Base-by-base conservation (phyloP, 2,888 invertebrate genomes). In the Rhabditophanes sp. region DNA sequence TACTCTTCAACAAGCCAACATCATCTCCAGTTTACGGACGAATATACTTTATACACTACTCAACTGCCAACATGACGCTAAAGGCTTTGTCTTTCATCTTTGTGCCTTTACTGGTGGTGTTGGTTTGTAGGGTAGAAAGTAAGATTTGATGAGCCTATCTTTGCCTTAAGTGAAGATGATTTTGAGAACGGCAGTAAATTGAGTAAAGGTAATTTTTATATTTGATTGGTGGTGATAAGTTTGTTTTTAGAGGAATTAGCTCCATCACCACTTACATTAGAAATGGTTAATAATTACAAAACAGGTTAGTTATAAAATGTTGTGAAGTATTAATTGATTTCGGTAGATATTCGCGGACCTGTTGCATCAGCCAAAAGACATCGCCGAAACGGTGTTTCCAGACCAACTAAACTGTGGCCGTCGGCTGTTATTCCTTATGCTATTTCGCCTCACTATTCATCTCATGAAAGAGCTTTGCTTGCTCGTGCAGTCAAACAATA, bases 401-500 rank as follows among this genome's bases (percentile, higher is more conserved):
- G 61, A 28, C 33, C 53, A 14, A 50, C 55, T 6, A 61, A 61
- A 27, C 40, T 61, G 22, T 66, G 66, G 66, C 61, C 65, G 1
- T 46, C 47, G 17, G 65, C 56, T 4, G 29, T 53, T 19, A 64
- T 66, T 18, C 66, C 66, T 0, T 66, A 67, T 30, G 55, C 58
- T 2, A 53, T 66, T 16, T 63, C 64, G 4, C 47, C 55, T 0
- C 56, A 58, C 31, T 66, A 57, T 43, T 47, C 48, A 2, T 42
- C 55, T 5, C 56, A 59, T 26, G 64, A 64, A 35, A 37, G 64
- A 14, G 64, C 64, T 7, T 47, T 64, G 21, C 40, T 64, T 16
- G 64, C 64, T 1, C 44, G 58, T 23, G 64, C 64, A 12, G 56
- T 64, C 4, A 60, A 65, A 38, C 54, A 60, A 53, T 64, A 65